Evolutionary conservation across 2,113 vertebrate species (phyloP), one percentile per base, ranked within the genome.

Genomic region (Orycteropus afer): DNA sequence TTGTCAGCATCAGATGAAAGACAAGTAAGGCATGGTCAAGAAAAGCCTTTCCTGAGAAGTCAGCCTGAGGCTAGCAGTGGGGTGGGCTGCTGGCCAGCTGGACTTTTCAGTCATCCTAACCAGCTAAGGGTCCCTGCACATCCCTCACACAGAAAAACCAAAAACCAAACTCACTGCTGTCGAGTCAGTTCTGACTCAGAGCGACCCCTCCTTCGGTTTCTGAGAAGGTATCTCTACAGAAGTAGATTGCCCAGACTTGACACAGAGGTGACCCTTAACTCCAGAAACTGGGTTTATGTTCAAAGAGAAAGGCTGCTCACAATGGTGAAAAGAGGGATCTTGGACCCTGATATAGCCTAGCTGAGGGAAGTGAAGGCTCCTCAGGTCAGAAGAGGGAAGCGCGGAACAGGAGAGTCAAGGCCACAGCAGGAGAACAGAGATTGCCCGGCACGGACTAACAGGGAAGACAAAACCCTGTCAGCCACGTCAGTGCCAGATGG

Each of bases 361-460:
- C 32, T 1, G 34, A 61, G 82, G 49, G 55, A 59, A 14, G 49
- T 5, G 6, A 25, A 10, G 15, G 61, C 18, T 49, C 55, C 65
- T 2, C 22, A 83, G 53, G 37, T 79, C 2, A 7, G 0, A 47
- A 53, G 85, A 76, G 13, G 59, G 45, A 27, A 45, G 42, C 22
- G 2, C n/a, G 51, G 25, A 27, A 42, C 45, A 59, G 53, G 23
- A 69, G 32, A 12, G 25, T 0, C 5, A 29, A 47, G 89, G 74
- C 73, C 67, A 32, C 0, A 2, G 25, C 25, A 37, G n/a, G 40
- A 82, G n/a, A 40, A 29, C 5, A 49, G 20, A 29, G 78, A 29
- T 27, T n/a, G 12, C 18, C 2, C 2, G 81, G 40, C 29, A 29
- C 59, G 40, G 49, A 53, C 18, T 5, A 34, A 73, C 47, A 57